These are phyloP conservation scores for Halcyon badia DNA, from an alignment of 2,797 vertebrate genomes.

Conservation along the genomic window DNA sequence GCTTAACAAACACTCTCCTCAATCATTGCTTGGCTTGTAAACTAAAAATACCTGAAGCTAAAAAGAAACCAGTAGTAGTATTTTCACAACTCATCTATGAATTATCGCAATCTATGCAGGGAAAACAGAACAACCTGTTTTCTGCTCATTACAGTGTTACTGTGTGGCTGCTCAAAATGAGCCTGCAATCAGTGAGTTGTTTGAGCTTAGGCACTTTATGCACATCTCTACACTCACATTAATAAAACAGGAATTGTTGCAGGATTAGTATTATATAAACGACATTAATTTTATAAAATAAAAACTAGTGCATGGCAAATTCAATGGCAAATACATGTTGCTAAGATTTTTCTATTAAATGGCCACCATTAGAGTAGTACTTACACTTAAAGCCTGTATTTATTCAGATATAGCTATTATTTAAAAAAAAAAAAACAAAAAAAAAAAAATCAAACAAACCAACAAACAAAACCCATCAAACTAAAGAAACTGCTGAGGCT, in stretches of 20 bases:
- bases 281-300: not conserved
- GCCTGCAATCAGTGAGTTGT: not conserved
- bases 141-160: not conserved
- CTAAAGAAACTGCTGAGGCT: not conserved
- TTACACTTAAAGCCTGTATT: not conserved
- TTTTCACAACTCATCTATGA: constrained; percentile 12
- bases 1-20: not conserved
- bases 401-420: not conserved
- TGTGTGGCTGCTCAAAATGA: not conserved
- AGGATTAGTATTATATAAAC: not conserved
- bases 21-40: not conserved
- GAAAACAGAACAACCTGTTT: constrained; percentile 28
- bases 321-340: not conserved
- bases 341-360: not conserved
- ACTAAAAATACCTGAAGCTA: not conserved
- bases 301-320: not conserved
- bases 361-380: not conserved
- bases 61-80: not conserved
- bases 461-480: no score
- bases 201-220: not conserved
- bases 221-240: not conserved
- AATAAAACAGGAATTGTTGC: not conserved
- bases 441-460: not conserved
- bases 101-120: not conserved
- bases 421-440: not conserved